Conservation (phyloP, 2,113 vertebrate genomes). For the Globicephala melas region DNA sequence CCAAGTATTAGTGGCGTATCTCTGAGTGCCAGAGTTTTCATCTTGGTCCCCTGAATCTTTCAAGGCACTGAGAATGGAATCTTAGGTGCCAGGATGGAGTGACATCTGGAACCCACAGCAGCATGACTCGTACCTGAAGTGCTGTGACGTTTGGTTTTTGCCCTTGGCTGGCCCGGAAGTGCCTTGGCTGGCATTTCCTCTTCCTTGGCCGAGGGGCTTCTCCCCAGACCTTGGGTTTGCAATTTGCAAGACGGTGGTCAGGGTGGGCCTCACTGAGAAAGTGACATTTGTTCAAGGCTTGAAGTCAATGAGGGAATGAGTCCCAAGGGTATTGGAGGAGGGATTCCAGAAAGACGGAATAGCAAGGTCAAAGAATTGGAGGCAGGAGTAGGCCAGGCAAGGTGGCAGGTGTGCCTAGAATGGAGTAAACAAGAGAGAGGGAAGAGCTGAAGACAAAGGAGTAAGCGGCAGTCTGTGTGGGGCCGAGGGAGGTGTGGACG, state of each 20-base stretch:
- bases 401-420: neutral
- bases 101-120: neutral
- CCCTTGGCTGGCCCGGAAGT: neutral
- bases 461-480: no score
- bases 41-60: neutral
- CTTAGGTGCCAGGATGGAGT: no score
- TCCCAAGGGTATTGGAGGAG: neutral
- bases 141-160: neutral
- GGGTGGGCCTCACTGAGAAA: neutral
- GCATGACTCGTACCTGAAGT: neutral
- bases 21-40: neutral
- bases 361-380: neutral
- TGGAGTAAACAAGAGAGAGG: neutral
- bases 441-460: neutral
- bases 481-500: no score
- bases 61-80: no score
- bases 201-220: neutral
- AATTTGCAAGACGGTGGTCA: neutral
- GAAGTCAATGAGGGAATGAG: neutral
- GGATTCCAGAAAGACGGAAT: neutral
- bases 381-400: no score
- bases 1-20: neutral
- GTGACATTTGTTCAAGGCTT: neutral
- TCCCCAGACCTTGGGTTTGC: neutral
- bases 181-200: neutral